Conservation (phyloP, 2,113 vertebrate species). For the Caranx melampygus region DNA sequence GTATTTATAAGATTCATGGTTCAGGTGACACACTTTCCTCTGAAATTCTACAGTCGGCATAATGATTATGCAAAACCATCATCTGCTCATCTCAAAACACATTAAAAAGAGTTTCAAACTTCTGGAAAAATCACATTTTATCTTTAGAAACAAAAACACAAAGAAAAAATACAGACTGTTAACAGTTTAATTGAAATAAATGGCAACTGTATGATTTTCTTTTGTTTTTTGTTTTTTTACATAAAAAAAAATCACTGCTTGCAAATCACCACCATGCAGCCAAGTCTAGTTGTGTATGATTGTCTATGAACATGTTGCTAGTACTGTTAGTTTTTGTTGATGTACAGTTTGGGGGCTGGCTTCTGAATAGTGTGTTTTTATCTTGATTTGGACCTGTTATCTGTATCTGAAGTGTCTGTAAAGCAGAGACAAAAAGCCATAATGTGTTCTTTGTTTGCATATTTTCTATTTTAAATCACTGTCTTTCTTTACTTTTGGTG, state of each 20-base stretch:
- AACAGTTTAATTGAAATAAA: neutral
- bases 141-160: too few relatives aligned
- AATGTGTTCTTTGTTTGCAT: conserved; percentile 31
- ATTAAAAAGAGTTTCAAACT: too few relatives aligned
- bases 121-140: too few relatives aligned
- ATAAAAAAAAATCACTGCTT: neutral
- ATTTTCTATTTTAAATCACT: conserved; percentile 12
- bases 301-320: neutral
- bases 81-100: too few relatives aligned
- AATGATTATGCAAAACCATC: too few relatives aligned
- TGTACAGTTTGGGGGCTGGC: neutral
- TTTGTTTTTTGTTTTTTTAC: neutral
- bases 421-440: conserved; percentile 33
- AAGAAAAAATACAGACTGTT: too few relatives aligned
- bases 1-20: too few relatives aligned
- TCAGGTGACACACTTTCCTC: too few relatives aligned
- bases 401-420: conserved; percentile 15
- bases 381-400: conserved; percentile 11
- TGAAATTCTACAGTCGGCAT: too few relatives aligned
- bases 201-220: neutral
- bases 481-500: conserved; percentile 9
- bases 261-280: neutral
- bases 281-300: neutral
- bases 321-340: neutral
- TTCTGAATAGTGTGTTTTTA: neutral